Evolutionary conservation across 2,888 invertebrate species (phyloP), one percentile per base, ranked within the genome.

Genomic region (Cheilosia impressa): DNA sequence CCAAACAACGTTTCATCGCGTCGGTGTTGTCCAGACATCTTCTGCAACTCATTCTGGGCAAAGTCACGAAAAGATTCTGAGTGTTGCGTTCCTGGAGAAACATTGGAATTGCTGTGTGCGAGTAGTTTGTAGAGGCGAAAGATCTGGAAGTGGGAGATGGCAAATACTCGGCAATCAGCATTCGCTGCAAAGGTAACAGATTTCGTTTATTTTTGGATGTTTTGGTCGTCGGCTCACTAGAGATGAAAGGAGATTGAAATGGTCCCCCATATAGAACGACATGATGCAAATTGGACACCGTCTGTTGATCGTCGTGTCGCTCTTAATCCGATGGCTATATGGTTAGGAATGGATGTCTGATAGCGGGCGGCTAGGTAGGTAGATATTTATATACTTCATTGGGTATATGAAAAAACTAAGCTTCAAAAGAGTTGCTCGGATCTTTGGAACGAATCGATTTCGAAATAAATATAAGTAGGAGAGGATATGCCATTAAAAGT

Each of bases 211-310:
- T 60, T 71, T 58, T 22, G 47, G 47, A 57, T 17, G 17, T 38
- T 60, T 60, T 10, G 41, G 41, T 41, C 13, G 9, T 27, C 19
- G 10, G 17, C 1, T 27, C 31, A 24, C 38, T 47, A 47, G 58
- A 47, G 22, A 34, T 15, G 31, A 22, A 69, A 19, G 58, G 47
- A 58, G 9, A 34, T 19, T 19, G 15, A 69, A 10, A 22, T 41
- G 41, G 34, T 17, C 17, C 9, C 19, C 60, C 22, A n/a, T 52
- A 60, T 4, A 4, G 62, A 58, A 50, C 38, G 71, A 71, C 50
- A 47, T 43, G 34, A 47, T 50, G 71, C 58, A 71, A 71, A 58
- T 71, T 71, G 71, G 71, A 71, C 19, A 58, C 34, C 58, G 57
- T 50, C 58, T 71, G 69, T 31, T 69, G 69, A 69, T 57, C 24